phyloP scores from a whole-genome alignment of 1,140 invertebrate genomes.

The Dolichoris vasculosae region DNA sequence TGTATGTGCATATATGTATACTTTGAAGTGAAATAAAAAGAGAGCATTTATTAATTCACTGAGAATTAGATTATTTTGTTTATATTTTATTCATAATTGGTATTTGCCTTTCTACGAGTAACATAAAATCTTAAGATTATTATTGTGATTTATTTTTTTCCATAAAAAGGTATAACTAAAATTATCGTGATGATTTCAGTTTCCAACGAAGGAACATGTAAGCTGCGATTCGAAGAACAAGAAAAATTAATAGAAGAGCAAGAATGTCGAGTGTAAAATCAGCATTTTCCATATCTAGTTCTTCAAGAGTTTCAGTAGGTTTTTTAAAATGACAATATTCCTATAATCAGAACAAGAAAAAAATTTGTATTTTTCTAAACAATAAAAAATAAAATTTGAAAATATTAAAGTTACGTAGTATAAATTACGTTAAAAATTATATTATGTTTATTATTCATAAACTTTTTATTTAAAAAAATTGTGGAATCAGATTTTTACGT shows the following conservation, averaged over 20 bases:
- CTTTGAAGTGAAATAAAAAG: conserved; percentile 5
- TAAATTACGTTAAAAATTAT: too few relatives aligned
- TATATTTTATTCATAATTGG: conserved; percentile 12
- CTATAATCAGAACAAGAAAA: conserved; percentile 61
- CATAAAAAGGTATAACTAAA: conserved; percentile 17
- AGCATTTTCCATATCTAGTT: conserved; percentile 87
- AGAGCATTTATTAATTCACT: conserved; percentile 37
- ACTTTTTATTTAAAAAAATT: too few relatives aligned
- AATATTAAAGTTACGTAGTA: too few relatives aligned
- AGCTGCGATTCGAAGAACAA: conserved; percentile 89
- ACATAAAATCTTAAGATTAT: conserved; percentile 3
- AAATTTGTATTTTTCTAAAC: not conserved
- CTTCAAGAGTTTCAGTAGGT: conserved; percentile 91
- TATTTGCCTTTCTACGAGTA: conserved; percentile 9
- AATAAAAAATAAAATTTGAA: not conserved
- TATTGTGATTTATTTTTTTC: not conserved
- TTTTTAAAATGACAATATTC: conserved; percentile 92
- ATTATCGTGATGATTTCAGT: conserved; percentile 82
- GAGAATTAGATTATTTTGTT: conserved; percentile 18
- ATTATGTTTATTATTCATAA: too few relatives aligned
- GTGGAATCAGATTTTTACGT: too few relatives aligned
- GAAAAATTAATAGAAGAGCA: conserved; percentile 90
- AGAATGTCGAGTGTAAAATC: conserved; percentile 86
- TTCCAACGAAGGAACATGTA: conserved; percentile 96
- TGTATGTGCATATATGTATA: conserved; percentile 23